phyloP scores from a whole-genome alignment of 1,140 invertebrate genomes.

The Drosophila pseudoobscura region DNA sequence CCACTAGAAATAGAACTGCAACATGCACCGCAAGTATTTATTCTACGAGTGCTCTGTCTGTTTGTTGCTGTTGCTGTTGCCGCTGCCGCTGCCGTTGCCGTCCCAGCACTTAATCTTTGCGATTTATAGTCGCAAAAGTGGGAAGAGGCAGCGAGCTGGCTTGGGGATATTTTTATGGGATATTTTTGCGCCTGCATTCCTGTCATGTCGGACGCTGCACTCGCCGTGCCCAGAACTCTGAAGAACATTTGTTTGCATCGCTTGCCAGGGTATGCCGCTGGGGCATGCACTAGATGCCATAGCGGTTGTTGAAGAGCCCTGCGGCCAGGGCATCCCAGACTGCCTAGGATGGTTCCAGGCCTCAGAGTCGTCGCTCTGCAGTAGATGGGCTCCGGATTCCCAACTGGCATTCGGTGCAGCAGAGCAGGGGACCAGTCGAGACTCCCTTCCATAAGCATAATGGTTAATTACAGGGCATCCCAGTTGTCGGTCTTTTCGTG shows the following conservation, averaged over 20 bases:
- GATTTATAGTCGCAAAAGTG: constrained; percentile 61
- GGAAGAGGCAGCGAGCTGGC: constrained; percentile 9
- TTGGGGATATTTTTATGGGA: constrained; percentile 26
- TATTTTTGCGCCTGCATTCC: constrained; percentile 63
- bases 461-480: background rate
- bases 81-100: background rate
- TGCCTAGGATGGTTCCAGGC: too few species aligned
- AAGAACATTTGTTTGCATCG: too few species aligned
- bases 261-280: background rate
- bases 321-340: too few species aligned
- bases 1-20: constrained; percentile 75
- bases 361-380: too few species aligned
- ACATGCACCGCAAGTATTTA: constrained; percentile 27
- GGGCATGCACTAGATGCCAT: background rate
- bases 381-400: too few species aligned
- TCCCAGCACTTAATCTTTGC: constrained; percentile 71
- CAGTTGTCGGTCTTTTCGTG: background rate
- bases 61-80: constrained; percentile 7
- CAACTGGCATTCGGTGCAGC: too few species aligned
- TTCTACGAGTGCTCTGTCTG: constrained; percentile 3
- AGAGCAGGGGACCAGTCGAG: too few species aligned
- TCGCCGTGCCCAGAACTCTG: constrained; percentile 21
- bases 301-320: too few species aligned
- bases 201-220: constrained; percentile 52
- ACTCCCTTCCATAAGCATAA: too few species aligned